Conservation (phyloP, 2,113 vertebrate species). For the Sisor rabdophorus region DNA sequence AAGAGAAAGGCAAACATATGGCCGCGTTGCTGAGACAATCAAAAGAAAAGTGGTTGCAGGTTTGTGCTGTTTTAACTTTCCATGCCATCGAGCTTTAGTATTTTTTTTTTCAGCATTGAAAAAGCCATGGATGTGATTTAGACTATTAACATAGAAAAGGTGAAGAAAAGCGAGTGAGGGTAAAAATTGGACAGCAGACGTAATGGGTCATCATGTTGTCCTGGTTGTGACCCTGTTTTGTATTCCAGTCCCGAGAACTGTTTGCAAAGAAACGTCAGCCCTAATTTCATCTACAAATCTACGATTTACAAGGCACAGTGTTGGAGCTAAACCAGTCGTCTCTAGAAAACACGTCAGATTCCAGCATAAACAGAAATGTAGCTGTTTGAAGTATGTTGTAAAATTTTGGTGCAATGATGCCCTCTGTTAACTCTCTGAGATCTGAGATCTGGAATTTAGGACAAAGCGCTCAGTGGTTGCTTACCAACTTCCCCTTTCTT, state of each 20-base stretch:
- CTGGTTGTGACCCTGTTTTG: conserved; percentile 14
- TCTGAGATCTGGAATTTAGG: background rate
- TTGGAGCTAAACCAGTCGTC: background rate
- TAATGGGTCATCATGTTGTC: conserved; percentile 30
- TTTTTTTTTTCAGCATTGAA: conserved; percentile 12
- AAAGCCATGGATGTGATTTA: conserved; percentile 44
- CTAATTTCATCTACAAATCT: background rate
- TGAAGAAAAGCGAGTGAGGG: conserved; percentile 21
- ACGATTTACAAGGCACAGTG: background rate
- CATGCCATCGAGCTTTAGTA: conserved; percentile 37
- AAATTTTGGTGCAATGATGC: background rate
- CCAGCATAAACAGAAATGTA: background rate
- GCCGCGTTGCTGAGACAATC: background rate
- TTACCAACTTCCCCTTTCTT: conserved; percentile 17
- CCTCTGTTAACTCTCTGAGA: background rate
- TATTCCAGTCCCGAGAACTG: background rate
- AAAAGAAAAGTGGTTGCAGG: conserved; percentile 1
- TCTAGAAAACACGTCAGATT: background rate
- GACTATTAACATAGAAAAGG: conserved; percentile 48
- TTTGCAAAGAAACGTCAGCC: background rate
- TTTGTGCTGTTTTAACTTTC: conserved; percentile 19
- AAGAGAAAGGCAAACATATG: background rate
- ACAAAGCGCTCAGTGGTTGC: conserved; percentile 11
- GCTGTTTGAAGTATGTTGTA: background rate
- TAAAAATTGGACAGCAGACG: conserved; percentile 13